Evolutionary conservation across 2,113 vertebrate species (phyloP), one percentile per base, ranked within the genome.

Genomic region (Misgurnus anguillicaudatus): DNA sequence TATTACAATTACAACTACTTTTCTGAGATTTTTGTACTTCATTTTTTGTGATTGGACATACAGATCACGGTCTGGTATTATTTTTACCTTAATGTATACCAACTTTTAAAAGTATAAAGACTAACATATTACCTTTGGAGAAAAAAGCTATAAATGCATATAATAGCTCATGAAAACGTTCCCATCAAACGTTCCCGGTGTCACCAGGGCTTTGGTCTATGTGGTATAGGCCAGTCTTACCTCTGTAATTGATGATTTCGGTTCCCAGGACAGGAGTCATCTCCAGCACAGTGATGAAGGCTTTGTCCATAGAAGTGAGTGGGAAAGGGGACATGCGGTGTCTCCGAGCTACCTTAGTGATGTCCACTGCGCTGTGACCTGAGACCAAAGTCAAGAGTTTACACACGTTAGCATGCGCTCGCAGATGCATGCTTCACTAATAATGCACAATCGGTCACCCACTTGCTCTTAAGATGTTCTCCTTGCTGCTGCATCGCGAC

Each of bases 281-380:
- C 91, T 99, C 98, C 84, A 99, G 91, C 81, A 99, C 98, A 84
- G 98, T 99, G 90, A 99, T 98, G 91, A 99, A 99, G 90, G 98
- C 98, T 92, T 99, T 99, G 93, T 99, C 98, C 98, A 99, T 99
- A 81, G 98, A 99, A 24, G 98, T 99, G 89, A 99, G 85, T 75
- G 98, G 98, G 90, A 99, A 99, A 4, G 98, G 98, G 86, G 98
- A 99, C 96, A 98, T 98, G 84, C 98, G 97, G 83, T 99, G 97
- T 86, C 98, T 96, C 87, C 96, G 94, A 57, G 98, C 98, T 92
- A 99, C 98, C 90, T 99, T 99, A 78, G 96, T 98, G 89, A 99
- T 98, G 91, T 99, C 98, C 58, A 99, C 98, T n/a, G 98, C 97
- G 87, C 98, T 99, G 94, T 98, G 98, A 92, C 96, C 97, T 98